Evolutionary conservation across 2,888 invertebrate species (phyloP), one percentile per base, ranked within the genome.

Genomic region (Augochlorella aurata): DNA sequence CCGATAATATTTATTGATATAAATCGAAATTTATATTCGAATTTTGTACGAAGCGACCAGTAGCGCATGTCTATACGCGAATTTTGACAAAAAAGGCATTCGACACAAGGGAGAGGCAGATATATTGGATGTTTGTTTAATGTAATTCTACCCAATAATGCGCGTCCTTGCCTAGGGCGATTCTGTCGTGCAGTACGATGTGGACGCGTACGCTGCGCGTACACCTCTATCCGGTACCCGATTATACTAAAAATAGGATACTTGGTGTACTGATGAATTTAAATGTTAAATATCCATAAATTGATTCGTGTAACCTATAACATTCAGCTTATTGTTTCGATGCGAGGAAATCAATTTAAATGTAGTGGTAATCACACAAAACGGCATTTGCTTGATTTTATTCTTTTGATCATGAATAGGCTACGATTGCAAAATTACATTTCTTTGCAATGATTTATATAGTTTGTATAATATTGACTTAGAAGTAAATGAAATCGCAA

Each of bases 101-200:
- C 82, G 67, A 74, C 82, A 82, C 74, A 84, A 77, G 79, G 79
- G 74, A 83, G 68, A 79, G 71, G 65, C 70, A 77, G 81, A 77
- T 70, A 72, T 74, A 76, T 79, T 84, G 76, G 74, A 83, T 81
- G 89, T 90, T 87, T 93, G 91, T 93, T 93, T 93, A 91, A 90
- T 90, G 93, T 93, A 93, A 93, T 91, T 92, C 93, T 89, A 93
- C 90, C 92, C 93, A 91, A 92, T 93, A 93, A 93, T 93, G 93
- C 92, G 93, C 89, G 89, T 91, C 90, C 89, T 92, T 89, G 92
- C 93, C 93, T 89, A 89, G 83, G 93, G 93, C 93, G 85, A 88
- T 81, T 68, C 47, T 52, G 68, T 14, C 63, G 21, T 49, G 63
- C n/a, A 54, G 21, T 38, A 73, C 24, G 18, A 24, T 47, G 71